Conservation (phyloP, 2,888 invertebrate genomes). For the Arctia plantaginis region DNA sequence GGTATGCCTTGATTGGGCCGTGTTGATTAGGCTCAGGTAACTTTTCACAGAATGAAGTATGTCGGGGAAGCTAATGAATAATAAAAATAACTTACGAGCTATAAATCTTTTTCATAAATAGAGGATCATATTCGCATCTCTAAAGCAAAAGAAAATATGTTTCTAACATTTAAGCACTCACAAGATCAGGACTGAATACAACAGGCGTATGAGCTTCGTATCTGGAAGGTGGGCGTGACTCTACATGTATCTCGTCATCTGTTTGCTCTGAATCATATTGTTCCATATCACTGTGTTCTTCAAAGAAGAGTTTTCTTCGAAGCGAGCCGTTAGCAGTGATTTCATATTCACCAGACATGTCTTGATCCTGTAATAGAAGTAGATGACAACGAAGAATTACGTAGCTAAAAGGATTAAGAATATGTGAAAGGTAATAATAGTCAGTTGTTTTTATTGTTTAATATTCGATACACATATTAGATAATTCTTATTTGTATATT, state of each 20-base stretch:
- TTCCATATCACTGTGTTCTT: conserved; percentile 79
- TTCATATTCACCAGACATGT: conserved; percentile 77
- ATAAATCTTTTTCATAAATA: not conserved
- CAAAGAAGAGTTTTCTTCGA: conserved; percentile 76
- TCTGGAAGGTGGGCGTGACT: conserved; percentile 68
- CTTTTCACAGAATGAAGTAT: too few species aligned
- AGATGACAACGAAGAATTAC: not conserved
- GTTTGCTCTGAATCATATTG: conserved; percentile 81
- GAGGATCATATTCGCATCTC: not conserved
- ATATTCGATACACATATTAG: too few species aligned
- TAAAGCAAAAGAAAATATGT: not conserved
- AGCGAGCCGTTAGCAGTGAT: conserved; percentile 81
- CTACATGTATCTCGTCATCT: conserved; percentile 72
- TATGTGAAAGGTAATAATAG: not conserved
- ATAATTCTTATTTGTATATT: too few species aligned
- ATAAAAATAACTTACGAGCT: not conserved
- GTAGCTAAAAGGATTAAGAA: not conserved
- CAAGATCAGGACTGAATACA: conserved; percentile 78
- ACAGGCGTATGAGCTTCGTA: conserved; percentile 74
- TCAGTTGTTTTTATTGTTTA: too few species aligned
- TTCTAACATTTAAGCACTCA: conserved; percentile 50
- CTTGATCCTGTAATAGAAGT: conserved; percentile 68
- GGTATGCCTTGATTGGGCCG: too few species aligned
- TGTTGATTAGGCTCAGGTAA: too few species aligned
- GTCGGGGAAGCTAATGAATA: too few species aligned